Base-by-base conservation (phyloP, 1,140 invertebrate species). In the Rhyzopertha dominica region DNA sequence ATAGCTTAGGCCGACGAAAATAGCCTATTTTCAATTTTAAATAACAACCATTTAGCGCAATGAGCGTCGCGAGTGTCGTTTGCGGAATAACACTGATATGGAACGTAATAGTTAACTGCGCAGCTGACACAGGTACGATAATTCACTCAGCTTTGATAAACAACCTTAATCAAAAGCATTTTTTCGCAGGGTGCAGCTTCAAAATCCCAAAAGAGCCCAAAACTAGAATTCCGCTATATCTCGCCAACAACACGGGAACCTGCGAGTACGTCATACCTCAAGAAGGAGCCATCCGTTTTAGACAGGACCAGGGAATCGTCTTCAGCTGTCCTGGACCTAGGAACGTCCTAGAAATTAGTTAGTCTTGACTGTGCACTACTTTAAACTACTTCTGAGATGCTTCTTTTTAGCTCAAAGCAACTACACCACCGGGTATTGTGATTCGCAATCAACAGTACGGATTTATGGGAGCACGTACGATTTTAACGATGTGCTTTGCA, bases 181-280 rank as follows among this genome's bases (percentile, higher is more conserved):
- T n/a, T n/a, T n/a, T n/a, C n/a, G n/a, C n/a, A 45, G 43, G 30
- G 13, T 45, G 43, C 34, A 9, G 24, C 12, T 13, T 45, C 9
- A 18, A 32, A 2, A 4, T 35, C 29, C 43, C 10, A 45, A 45
- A 16, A 45, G 32, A 2, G 16, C n/a, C 13, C 17, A 25, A 20
- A 18, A 14, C 8, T 3, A 18, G n/a, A n/a, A 20, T 49, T 14
- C 62, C 62, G 8, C 39, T 64, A 8, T 43, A 56, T 4, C 13
- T 64, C 26, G 45, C 44, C 17, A 59, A 56, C 31, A 20, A 43
- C 12, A 52, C 44, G 9, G 34, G 42, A 16, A 29, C 46, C 25
- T 57, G 51, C 23, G 45, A 48, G 16, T 43, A 62, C 10, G 37
- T 56, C 10, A 29, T 60, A 20, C 60, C 60, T 10, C 40, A 53